Evolutionary conservation across 2,113 vertebrate species (phyloP).

Genomic region (Prinia subflava): DNA sequence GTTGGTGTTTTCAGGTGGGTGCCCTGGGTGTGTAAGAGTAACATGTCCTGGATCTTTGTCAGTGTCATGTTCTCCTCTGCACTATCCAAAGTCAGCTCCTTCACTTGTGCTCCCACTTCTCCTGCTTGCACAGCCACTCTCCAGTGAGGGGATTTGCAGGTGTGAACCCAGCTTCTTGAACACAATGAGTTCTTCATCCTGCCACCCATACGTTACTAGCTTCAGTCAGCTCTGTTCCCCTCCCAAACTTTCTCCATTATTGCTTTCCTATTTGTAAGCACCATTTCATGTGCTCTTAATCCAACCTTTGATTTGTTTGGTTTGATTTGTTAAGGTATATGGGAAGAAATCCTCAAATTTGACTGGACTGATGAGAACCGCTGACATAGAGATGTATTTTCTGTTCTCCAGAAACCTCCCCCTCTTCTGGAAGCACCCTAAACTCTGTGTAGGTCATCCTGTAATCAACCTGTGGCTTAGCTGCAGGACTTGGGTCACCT

Average conservation of each 20-base stretch:
- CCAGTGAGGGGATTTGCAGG: neutral
- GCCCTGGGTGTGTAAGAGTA: neutral
- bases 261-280: neutral
- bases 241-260: neutral
- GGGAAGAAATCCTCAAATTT: neutral
- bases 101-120: neutral
- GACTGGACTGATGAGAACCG: neutral
- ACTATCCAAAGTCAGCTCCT: neutral
- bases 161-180: neutral
- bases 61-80: neutral
- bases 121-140: neutral
- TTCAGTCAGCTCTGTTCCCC: neutral
- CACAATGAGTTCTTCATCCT: neutral
- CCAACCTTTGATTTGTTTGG: neutral
- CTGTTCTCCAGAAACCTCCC: neutral
- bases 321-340: neutral
- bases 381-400: neutral
- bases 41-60: neutral
- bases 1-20: neutral
- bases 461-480: neutral
- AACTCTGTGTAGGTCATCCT: neutral
- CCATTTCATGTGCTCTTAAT: neutral
- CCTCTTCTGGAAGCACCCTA: neutral
- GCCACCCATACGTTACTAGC: neutral
- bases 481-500: neutral